Evolutionary conservation across 2,888 invertebrate genomes (phyloP), one percentile per base, ranked within the genome.

Genomic region (Sussaba pulchella): DNA sequence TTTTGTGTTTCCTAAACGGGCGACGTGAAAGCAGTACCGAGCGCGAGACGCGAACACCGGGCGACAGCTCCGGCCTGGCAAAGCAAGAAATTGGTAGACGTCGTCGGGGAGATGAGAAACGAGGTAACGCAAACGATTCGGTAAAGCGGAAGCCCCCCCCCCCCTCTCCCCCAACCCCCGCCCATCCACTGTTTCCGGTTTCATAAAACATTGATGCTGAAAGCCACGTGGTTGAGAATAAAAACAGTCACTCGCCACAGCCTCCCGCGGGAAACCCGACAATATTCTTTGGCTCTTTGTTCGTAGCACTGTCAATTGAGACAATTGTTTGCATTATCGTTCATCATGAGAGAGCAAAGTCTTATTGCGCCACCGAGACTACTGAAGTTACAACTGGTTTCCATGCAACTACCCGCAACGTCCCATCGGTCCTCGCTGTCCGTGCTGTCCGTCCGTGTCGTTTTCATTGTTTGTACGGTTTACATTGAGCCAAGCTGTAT

Each of bases 31-130:
- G 43, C 43, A 31, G 24, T 39, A 57, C 31, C 47, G 39, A 59
- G 45, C 36, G 45, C 31, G 66, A 64, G 45, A 63, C 50, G 70
- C 41, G 64, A 71, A 71, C 45, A 45, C 9, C 47, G 54, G 47
- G 45, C 52, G 57, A 59, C 57, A 41, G 19, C 63, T 39, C 21
- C 41, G 59, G 5, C 14, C n/a, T 2, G 8, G 19, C 12, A 17
- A 36, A n/a, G 41, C 41, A n/a, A 21, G 21, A 39, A 19, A 39
- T n/a, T n/a, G 21, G 5, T 8, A 21, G 12, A 61, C 19, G 19
- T 31, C 5, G 14, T 39, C 6, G 8, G 12, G 31, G 10, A 17
- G n/a, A 41, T 12, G 39, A 21, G 54, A 31, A 31, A 41, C 21
- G 39, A 54, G 26, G 26, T n/a, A 26, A 14, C n/a, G n/a, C n/a